These are phyloP conservation scores for Temnothorax curvispinosus DNA, from an alignment of 1,140 invertebrate genomes.

Conservation along the genomic window DNA sequence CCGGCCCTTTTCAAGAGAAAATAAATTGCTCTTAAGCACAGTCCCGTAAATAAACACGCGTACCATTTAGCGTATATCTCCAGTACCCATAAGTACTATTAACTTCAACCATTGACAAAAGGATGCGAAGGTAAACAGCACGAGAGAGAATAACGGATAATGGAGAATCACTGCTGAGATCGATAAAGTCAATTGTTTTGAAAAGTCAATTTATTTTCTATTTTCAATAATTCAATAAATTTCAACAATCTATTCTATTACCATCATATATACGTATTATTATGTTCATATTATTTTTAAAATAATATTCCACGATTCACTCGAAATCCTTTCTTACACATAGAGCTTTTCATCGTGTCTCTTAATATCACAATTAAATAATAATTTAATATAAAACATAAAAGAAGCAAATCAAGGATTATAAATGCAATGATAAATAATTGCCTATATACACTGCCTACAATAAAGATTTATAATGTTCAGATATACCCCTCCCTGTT, in stretches of 20 bases:
- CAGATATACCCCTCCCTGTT: neutral
- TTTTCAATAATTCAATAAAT: constrained; percentile 28
- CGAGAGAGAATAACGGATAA: neutral
- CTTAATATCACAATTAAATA: neutral
- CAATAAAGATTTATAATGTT: constrained; percentile 2
- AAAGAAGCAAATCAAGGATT: neutral
- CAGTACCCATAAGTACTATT: constrained; percentile 73
- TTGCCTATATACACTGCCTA: neutral
- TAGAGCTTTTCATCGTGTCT: neutral
- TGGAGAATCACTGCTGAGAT: neutral
- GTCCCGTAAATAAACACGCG: constrained; percentile 77
- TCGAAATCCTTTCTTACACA: neutral
- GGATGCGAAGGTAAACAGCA: constrained; percentile 21
- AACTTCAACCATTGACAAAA: constrained; percentile 75
- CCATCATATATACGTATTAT: neutral
- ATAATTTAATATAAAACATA: neutral
- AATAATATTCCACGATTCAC: neutral
- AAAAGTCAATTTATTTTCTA: neutral
- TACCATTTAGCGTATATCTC: constrained; percentile 67
- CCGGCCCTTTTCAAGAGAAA: constrained; percentile 63
- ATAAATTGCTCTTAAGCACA: constrained; percentile 74
- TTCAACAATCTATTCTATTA: neutral
- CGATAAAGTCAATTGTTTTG: neutral
- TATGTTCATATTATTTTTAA: neutral
- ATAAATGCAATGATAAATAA: neutral